A percentile compares a stretch with the other conserved stretches of the same genome.
Conservation (phyloP, 2,888 invertebrate genomes). For the Neoscelio sp. region DNA sequence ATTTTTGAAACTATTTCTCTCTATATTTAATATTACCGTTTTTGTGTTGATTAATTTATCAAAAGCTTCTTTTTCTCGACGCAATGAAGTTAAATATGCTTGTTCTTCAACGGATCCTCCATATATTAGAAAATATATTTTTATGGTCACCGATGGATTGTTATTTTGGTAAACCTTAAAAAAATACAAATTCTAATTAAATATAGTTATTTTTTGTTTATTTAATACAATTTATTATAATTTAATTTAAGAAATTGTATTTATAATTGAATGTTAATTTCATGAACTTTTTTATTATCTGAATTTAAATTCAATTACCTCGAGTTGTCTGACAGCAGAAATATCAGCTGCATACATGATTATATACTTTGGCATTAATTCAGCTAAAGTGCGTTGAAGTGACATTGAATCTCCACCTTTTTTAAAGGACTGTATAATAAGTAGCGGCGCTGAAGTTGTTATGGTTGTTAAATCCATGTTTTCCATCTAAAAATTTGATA, state of each 20-base stretch:
- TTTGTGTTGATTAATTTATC: constrained; percentile 96
- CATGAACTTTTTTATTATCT: too few relatives aligned
- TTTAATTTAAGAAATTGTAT: too few relatives aligned
- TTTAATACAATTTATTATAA: too few relatives aligned
- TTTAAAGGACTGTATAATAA: constrained; percentile 92
- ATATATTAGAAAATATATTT: constrained; percentile 95
- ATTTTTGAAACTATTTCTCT: too few relatives aligned
- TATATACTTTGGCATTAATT: constrained; percentile 91
- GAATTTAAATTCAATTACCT: too few relatives aligned
- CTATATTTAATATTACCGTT: constrained; percentile 85
- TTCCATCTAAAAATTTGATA: constrained; percentile 85
- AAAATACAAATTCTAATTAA: neutral
- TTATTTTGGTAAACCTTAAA: constrained; percentile 86
- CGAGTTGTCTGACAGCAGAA: constrained; percentile 94
- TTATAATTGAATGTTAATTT: too few relatives aligned
- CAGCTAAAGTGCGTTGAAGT: constrained; percentile 88
- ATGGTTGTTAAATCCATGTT: constrained; percentile 88
- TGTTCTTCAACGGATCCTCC: constrained; percentile 98
- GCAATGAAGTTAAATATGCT: constrained; percentile 94
- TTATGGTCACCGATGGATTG: constrained; percentile 84
- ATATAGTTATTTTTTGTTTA: neutral
- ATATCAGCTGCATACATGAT: constrained; percentile 96
- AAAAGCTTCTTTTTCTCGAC: constrained; percentile 97
- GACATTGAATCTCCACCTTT: constrained; percentile 89
- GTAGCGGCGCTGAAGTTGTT: constrained; percentile 86